Conservation (phyloP, 2,113 vertebrate genomes). For the Craseonycteris thonglongyai region DNA sequence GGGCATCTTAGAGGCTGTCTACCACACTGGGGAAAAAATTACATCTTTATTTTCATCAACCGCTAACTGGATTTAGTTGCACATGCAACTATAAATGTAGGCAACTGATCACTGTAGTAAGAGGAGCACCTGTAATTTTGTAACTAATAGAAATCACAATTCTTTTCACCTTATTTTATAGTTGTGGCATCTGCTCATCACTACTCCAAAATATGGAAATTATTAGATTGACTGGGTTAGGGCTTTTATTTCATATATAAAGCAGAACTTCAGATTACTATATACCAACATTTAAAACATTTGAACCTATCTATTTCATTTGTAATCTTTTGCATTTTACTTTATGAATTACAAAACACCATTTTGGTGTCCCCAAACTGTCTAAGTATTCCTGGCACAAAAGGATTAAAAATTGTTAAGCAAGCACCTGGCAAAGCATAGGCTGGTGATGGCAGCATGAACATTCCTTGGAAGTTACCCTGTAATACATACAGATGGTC, state of each 20-base stretch:
- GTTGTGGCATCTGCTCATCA: not conserved
- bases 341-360: not conserved
- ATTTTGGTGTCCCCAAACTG: not conserved
- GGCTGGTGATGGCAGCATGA: not conserved
- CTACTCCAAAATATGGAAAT: not conserved
- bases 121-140: not conserved
- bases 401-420: not conserved
- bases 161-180: not conserved
- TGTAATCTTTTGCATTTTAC: not conserved
- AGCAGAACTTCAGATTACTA: not conserved
- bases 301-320: not conserved
- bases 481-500: not conserved
- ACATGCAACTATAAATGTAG: not conserved
- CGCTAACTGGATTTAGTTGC: not conserved
- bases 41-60: not conserved
- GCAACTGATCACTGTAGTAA: not conserved
- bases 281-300: not conserved
- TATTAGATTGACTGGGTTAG: not conserved
- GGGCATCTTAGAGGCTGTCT: not conserved
- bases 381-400: not conserved
- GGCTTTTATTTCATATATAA: not conserved
- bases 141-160: not conserved
- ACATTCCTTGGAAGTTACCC: not conserved
- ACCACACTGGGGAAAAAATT: not conserved
- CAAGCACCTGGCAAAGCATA: not conserved